Evolutionary conservation across 2,797 vertebrate genomes (phyloP), one percentile per base, ranked within the genome.

Genomic region (Oryzias dopingdopingensis): DNA sequence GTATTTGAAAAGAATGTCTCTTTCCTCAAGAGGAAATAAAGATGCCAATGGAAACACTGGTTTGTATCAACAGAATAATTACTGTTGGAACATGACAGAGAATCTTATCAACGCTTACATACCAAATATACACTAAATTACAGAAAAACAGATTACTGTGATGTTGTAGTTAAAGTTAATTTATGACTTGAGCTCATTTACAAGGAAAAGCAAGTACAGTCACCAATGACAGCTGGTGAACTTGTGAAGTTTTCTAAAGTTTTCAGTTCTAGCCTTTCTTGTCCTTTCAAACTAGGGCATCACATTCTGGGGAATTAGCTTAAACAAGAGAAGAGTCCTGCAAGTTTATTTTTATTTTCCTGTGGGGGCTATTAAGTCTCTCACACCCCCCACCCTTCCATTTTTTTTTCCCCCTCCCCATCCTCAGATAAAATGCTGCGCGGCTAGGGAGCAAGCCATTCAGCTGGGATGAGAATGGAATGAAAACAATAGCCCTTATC

Each of bases 401-500:
- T 76, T 78, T 80, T 79, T 76, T 70, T 71, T 26, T 6, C 24
- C 52, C 62, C 76, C 77, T 85, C 78, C 78, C 71, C 72, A 82
- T 82, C 85, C 86, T 67, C 67, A 88, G 90, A 91, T 90, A 91
- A 89, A 90, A 86, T 67, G 74, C 79, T 85, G 79, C 70, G 72
- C 80, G 81, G 85, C 88, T 89, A 74, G 82, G 86, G 86, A 91
- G 87, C 84, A 83, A 83, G 79, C 83, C 88, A 91, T 92, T 93
- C 91, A 92, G 92, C 91, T 75, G 86, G 90, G 86, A 91, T 89
- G 88, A 89, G 91, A 93, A 92, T 93, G 92, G 89, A 95, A 93
- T 92, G 90, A 94, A 93, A 96, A 94, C 89, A 95, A 96, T 93
- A 92, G 90, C 81, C 82, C 90, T 92, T 92, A 94, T 93, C 93